Evolutionary conservation across 2,888 invertebrate genomes (phyloP).

Genomic region (Dusona sp.): DNA sequence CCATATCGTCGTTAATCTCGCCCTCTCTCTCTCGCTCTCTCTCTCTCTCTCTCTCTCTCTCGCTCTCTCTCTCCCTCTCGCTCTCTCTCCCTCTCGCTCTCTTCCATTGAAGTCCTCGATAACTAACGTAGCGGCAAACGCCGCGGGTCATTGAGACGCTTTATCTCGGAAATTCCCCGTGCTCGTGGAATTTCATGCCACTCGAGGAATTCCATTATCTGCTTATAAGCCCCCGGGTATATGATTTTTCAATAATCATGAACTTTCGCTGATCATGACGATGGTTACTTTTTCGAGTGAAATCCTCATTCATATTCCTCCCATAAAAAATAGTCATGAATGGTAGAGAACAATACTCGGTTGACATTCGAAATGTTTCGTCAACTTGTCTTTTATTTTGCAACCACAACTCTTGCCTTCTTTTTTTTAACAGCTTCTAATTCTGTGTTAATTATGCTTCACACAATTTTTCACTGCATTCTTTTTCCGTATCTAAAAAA

Average conservation of each 20-base stretch:
- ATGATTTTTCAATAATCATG: slow-evolving; percentile 42
- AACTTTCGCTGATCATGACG: background rate
- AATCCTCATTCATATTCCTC: background rate
- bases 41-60: slow-evolving; percentile 5
- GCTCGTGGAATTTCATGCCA: slow-evolving; percentile 38
- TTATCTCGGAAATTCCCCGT: slow-evolving; percentile 59
- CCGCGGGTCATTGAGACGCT: slow-evolving; percentile 48
- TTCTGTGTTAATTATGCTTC: background rate
- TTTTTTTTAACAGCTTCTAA: background rate
- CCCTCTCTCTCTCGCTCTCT: slow-evolving; percentile 6
- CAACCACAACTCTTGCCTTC: background rate
- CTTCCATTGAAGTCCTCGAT: slow-evolving; percentile 42
- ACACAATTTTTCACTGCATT: background rate
- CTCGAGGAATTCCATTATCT: slow-evolving; percentile 39
- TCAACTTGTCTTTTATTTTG: background rate
- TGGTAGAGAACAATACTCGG: background rate
- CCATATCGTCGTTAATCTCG: slow-evolving; percentile 19
- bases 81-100: slow-evolving; percentile 11
- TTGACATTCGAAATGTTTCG: background rate
- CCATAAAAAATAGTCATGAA: background rate
- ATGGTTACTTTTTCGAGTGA: slow-evolving; percentile 7
- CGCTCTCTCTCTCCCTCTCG: slow-evolving; percentile 1
- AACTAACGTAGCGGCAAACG: slow-evolving; percentile 35
- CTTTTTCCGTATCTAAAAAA: background rate
- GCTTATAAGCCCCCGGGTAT: background rate